Percentiles rank a stretch among this genome's conserved stretches.
Evolutionary conservation across 1,140 invertebrate species (phyloP).

Genomic region (Pachyrhynchus sulphureomaculatus): DNA sequence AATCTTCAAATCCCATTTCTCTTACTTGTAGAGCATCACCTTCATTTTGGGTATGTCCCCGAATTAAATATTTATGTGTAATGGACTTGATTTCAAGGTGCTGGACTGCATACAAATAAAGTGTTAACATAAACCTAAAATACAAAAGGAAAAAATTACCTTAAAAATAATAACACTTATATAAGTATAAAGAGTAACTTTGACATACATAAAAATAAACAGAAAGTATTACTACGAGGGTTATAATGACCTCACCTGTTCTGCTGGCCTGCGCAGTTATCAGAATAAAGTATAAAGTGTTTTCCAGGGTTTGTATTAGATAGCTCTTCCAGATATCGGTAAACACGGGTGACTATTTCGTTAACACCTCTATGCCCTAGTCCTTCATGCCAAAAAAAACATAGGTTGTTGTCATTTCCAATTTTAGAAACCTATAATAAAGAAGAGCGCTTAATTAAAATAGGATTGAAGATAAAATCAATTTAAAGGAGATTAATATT

Average conservation of each 20-base stretch:
- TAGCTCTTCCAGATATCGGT: slow-evolving; percentile 36
- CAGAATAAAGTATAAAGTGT: slow-evolving; percentile 9
- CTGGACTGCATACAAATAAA: slow-evolving; percentile 38
- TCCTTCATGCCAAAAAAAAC: slow-evolving; percentile 36
- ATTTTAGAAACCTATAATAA: neutral
- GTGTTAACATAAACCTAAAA: slow-evolving; percentile 25
- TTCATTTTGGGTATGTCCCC: slow-evolving; percentile 50
- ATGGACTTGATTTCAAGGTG: slow-evolving; percentile 28
- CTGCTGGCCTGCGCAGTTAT: slow-evolving; percentile 51
- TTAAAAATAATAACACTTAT: neutral
- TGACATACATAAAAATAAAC: slow-evolving; percentile 14
- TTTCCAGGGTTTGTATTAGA: slow-evolving; percentile 28
- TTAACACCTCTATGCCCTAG: slow-evolving; percentile 50
- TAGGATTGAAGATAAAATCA: no score
- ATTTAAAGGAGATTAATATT: neutral
- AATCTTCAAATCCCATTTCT: slow-evolving; percentile 24
- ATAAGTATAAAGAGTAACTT: neutral
- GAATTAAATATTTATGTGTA: slow-evolving; percentile 45
- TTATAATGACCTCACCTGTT: slow-evolving; percentile 26
- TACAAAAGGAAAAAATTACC: neutral
- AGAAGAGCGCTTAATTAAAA: no score
- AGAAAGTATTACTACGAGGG: no score
- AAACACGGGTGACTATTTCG: slow-evolving; percentile 52
- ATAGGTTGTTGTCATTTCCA: neutral
- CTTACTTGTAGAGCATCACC: slow-evolving; percentile 35